Evolutionary conservation across 1,140 invertebrate species (phyloP), one percentile per base, ranked within the genome.

Genomic region (Leptopilina clavipes): DNA sequence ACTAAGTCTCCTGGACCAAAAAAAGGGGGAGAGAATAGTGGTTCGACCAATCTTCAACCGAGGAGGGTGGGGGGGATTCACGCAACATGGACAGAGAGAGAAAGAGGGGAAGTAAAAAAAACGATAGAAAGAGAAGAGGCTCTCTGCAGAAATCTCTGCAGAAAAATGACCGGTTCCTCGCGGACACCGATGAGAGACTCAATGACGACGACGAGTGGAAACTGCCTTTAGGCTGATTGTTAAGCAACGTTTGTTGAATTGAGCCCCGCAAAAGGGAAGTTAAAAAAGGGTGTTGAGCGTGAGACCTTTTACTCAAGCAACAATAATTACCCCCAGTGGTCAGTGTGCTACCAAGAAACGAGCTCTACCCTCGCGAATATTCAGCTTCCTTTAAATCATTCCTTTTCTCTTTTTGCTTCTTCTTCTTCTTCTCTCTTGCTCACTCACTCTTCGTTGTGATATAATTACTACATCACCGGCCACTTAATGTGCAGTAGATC

Each of bases 251-350:
- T 43, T 40, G n/a, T n/a, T n/a, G n/a, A n/a, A n/a, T n/a, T n/a
- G n/a, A n/a, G n/a, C n/a, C n/a, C n/a, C n/a, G n/a, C n/a, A n/a
- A n/a, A 40, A 40, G 76, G 75, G 77, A 75, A 81, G 71, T 17
- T n/a, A n/a, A 73, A 75, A 79, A 75, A 9, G 75, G 77, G 75
- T 81, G 83, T 80, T 72, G 82, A 90, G 84, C 88, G 89, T 89
- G 89, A 86, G 87, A 88, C 76, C 81, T 87, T 89, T 86, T 85
- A 79, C 82, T 81, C 71, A 65, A 76, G 83, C 81, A 81, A 85
- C 81, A 85, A 86, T 90, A 88, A 90, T 90, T 90, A 88, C 86
- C 87, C 85, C 87, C 87, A 85, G 82, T 80, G 86, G 88, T 86
- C 86, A 85, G 75, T 9, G 75, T 9, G 56, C 70, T 65, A 80